A percentile compares a stretch with the other conserved stretches of the same genome.
Conservation (phyloP, 2,797 vertebrate species). For the Poeciliopsis infans region DNA sequence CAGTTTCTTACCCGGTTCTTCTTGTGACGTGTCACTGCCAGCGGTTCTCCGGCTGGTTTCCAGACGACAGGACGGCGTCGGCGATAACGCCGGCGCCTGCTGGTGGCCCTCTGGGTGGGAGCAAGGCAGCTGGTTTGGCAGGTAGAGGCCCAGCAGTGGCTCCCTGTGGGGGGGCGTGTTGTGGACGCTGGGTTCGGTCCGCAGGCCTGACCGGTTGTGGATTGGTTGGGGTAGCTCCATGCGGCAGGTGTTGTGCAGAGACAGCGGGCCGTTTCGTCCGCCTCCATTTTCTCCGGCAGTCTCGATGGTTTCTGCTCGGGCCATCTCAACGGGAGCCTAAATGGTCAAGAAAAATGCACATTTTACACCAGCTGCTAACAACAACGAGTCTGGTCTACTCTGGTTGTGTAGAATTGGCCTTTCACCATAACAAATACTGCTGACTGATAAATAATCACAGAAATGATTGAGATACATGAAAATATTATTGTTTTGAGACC, state of each 20-base stretch:
- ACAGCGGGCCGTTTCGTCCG: slow-evolving; percentile 44
- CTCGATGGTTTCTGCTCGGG: slow-evolving; percentile 78
- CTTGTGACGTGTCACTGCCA: slow-evolving; percentile 28
- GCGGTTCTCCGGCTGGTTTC: background rate
- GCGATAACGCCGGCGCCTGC: slow-evolving; percentile 10
- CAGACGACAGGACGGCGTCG: background rate
- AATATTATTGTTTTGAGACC: too few relatives aligned
- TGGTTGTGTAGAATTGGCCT: background rate
- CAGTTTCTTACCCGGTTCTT: slow-evolving; percentile 52
- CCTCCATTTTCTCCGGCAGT: slow-evolving; percentile 50
- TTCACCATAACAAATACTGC: too few relatives aligned
- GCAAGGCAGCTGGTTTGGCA: slow-evolving; percentile 25
- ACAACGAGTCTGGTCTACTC: background rate
- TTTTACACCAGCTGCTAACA: background rate
- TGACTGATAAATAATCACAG: too few relatives aligned
- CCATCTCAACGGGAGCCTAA: slow-evolving; percentile 71
- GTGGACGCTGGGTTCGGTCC: slow-evolving; percentile 8
- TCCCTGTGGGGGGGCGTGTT: slow-evolving; percentile 24
- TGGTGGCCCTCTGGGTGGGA: slow-evolving; percentile 25
- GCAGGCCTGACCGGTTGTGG: slow-evolving; percentile 40
- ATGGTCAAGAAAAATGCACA: background rate
- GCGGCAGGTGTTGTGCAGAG: slow-evolving; percentile 49
- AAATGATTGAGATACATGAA: too few relatives aligned
- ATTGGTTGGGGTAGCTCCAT: slow-evolving; percentile 54
- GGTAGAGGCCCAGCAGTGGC: slow-evolving; percentile 29